Conservation (phyloP, 2,797 vertebrate genomes). For the Rhynchotus rufescens region DNA sequence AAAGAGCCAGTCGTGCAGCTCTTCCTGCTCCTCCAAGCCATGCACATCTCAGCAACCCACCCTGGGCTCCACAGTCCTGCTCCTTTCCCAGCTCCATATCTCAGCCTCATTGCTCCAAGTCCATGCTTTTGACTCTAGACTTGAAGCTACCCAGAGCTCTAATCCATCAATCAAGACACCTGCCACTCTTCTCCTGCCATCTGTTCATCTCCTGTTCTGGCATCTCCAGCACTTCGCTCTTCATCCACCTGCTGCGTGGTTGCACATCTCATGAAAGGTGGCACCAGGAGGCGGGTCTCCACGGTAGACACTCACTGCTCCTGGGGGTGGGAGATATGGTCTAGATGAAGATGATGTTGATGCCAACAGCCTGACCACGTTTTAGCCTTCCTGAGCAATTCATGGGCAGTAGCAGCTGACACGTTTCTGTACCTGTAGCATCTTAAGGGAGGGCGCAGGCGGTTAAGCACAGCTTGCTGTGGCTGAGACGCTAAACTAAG, state of each 20-base stretch:
- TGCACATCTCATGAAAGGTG: neutral
- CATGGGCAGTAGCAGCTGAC: neutral
- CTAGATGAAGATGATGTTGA: neutral
- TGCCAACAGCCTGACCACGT: neutral
- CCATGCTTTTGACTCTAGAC: neutral
- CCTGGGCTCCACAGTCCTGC: neutral
- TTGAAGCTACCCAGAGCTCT: neutral
- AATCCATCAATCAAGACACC: neutral
- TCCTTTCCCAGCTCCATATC: neutral
- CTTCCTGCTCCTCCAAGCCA: neutral
- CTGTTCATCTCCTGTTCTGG: conserved; percentile 6
- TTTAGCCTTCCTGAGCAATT: neutral
- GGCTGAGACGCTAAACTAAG: neutral
- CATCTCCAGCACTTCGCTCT: conserved; percentile 17
- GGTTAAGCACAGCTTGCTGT: neutral
- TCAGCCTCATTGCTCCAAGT: neutral
- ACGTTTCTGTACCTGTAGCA: neutral
- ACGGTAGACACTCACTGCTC: neutral
- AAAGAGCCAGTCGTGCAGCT: conserved; percentile 30
- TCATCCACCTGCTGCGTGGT: conserved; percentile 23
- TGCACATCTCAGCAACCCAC: neutral
- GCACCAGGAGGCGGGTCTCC: neutral
- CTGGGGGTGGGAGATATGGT: fast-evolving
- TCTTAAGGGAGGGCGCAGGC: neutral
- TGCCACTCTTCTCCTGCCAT: neutral